phyloP scores from a whole-genome alignment of 1,140 invertebrate species.

The Euwallacea fornicatus region DNA sequence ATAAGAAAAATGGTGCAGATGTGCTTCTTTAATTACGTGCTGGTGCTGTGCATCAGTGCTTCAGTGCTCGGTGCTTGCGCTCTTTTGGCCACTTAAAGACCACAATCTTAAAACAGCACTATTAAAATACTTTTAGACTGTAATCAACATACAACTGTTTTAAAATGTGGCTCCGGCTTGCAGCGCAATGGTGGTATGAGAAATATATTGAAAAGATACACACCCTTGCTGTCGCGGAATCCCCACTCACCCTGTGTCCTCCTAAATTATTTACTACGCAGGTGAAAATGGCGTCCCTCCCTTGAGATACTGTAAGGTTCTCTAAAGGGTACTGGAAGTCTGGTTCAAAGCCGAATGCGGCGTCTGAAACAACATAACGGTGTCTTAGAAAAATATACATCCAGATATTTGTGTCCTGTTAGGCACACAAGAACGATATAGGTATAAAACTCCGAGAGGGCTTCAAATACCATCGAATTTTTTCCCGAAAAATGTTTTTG shows the following conservation, averaged over 20 bases:
- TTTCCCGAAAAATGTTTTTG: slow-evolving; percentile 26
- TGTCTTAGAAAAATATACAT: too few relatives aligned
- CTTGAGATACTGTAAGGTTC: slow-evolving; percentile 84
- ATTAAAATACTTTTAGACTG: too few relatives aligned
- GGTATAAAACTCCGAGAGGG: too few relatives aligned
- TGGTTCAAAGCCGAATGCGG: slow-evolving; percentile 71
- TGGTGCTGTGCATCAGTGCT: slow-evolving; percentile 39
- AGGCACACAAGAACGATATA: too few relatives aligned
- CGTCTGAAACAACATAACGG: slow-evolving; percentile 44
- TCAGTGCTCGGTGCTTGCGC: slow-evolving; percentile 30
- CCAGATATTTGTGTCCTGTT: too few relatives aligned
- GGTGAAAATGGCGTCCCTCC: slow-evolving; percentile 84
- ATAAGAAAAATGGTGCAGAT: slow-evolving; percentile 31
- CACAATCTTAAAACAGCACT: slow-evolving; percentile 20
- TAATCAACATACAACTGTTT: not conserved
- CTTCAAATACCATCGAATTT: slow-evolving; percentile 2
- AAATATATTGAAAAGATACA: slow-evolving; percentile 58
- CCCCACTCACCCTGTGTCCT: slow-evolving; percentile 90
- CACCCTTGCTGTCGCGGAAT: slow-evolving; percentile 76
- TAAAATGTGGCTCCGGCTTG: slow-evolving; percentile 17
- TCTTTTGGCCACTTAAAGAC: slow-evolving; percentile 13
- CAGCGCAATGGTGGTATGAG: slow-evolving; percentile 41
- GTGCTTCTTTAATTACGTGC: slow-evolving; percentile 41
- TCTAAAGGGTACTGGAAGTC: slow-evolving; percentile 82
- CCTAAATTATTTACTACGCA: slow-evolving; percentile 89